These are phyloP conservation scores for Chloroceryle amazona DNA, from an alignment of 2,797 vertebrate species.

Conservation along the genomic window DNA sequence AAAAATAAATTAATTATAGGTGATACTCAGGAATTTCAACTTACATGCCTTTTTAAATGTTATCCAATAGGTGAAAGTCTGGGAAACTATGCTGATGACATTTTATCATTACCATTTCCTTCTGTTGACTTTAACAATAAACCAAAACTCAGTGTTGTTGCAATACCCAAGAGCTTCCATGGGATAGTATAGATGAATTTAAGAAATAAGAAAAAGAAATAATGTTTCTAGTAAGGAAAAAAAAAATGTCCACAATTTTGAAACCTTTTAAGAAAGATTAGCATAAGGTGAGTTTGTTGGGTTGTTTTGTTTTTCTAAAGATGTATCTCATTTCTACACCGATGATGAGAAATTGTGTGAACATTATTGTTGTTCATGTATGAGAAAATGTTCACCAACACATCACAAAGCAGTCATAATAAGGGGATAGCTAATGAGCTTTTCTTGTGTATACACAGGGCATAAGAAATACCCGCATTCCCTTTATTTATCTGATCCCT, in stretches of 20 bases:
- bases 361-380: not conserved
- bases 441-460: not conserved
- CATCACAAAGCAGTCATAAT: not conserved
- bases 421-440: not conserved
- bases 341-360: not conserved
- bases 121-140: not conserved
- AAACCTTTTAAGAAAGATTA: not conserved
- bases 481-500: not conserved
- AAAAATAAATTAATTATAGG: not conserved
- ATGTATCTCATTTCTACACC: not conserved
- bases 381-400: not conserved
- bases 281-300: not conserved
- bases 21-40: not conserved
- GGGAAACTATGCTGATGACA: not conserved
- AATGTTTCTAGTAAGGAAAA: not conserved
- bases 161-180: not conserved
- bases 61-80: not conserved
- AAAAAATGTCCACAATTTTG: not conserved
- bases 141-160: not conserved
- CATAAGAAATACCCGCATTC: not conserved
- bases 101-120: not conserved
- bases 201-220: not conserved
- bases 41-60: not conserved
- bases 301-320: not conserved
- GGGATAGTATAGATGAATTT: not conserved